phyloP scores from a whole-genome alignment of 2,797 vertebrate species.

The Sylvia borin region DNA sequence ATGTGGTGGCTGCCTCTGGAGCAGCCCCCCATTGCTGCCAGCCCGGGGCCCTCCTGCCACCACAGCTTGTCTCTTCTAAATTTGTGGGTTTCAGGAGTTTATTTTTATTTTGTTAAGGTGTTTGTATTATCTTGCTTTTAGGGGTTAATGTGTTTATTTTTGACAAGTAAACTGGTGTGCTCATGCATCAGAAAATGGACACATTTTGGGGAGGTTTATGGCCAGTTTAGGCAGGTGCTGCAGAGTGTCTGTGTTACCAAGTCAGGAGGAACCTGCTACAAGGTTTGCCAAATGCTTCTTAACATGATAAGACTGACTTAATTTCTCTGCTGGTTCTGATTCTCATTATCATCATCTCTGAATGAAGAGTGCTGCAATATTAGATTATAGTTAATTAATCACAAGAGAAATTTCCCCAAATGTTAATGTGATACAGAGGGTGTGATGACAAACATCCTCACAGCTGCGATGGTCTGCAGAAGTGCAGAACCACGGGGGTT shows the following conservation, averaged over 20 bases:
- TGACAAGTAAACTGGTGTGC: not conserved
- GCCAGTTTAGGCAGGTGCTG: not conserved
- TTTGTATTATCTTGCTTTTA: not conserved
- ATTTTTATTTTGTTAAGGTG: not conserved
- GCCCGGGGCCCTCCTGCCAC: not conserved
- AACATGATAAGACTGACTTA: not conserved
- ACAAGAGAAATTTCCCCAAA: not conserved
- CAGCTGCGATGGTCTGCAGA: not conserved
- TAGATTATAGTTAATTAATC: not conserved
- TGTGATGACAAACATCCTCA: not conserved
- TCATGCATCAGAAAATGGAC: not conserved
- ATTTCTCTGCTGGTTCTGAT: not conserved
- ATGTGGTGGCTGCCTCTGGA: not conserved
- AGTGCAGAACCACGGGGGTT: fast-evolving
- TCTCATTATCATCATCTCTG: not conserved
- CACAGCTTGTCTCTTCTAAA: not conserved
- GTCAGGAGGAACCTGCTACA: not conserved
- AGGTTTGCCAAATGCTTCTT: not conserved
- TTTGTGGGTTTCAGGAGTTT: not conserved
- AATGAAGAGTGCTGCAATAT: not conserved
- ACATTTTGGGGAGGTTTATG: not conserved
- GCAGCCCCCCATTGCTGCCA: not conserved
- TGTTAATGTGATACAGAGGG: not conserved
- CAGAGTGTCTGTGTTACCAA: not conserved
- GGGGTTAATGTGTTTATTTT: not conserved